These are phyloP conservation scores for Paramuricea clavata DNA, from an alignment of 92 coral and sea anemone species.

Conservation along the genomic window DNA sequence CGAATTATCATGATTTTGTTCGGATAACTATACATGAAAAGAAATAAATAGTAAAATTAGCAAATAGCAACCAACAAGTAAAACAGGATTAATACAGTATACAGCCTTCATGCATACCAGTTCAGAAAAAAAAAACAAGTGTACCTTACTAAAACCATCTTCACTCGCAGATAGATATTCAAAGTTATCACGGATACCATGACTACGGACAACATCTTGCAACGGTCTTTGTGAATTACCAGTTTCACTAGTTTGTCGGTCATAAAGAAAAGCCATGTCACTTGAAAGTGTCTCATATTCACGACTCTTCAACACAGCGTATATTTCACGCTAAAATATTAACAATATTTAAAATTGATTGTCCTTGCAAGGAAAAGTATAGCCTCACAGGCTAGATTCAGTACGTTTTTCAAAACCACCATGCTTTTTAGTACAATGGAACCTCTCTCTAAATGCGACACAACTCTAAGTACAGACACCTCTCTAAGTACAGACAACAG, in stretches of 20 bases:
- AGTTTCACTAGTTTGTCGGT: neutral
- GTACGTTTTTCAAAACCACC: too few species aligned
- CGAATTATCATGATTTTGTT: neutral
- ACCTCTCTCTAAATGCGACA: too few species aligned
- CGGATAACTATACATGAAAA: neutral
- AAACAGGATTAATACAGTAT: too few species aligned
- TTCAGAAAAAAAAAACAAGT: too few species aligned
- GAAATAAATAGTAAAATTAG: neutral
- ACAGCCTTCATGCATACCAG: too few species aligned
- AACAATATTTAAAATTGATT: too few species aligned
- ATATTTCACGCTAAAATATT: conserved; percentile 78
- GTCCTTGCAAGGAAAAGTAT: too few species aligned
- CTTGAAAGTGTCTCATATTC: conserved; percentile 72
- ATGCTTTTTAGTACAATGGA: neutral
- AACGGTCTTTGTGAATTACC: neutral
- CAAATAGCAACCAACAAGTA: too few species aligned
- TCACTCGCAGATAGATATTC: conserved; percentile 1
- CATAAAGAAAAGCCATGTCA: conserved; percentile 19
- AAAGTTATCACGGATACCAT: neutral
- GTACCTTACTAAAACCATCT: neutral
- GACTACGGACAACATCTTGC: neutral
- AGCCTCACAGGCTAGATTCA: too few species aligned
- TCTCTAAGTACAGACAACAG: too few species aligned
- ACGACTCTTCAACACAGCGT: conserved; percentile 79
- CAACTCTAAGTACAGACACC: too few species aligned